phyloP scores from a whole-genome alignment of 1,140 invertebrate species.

The Bombus superbus region DNA sequence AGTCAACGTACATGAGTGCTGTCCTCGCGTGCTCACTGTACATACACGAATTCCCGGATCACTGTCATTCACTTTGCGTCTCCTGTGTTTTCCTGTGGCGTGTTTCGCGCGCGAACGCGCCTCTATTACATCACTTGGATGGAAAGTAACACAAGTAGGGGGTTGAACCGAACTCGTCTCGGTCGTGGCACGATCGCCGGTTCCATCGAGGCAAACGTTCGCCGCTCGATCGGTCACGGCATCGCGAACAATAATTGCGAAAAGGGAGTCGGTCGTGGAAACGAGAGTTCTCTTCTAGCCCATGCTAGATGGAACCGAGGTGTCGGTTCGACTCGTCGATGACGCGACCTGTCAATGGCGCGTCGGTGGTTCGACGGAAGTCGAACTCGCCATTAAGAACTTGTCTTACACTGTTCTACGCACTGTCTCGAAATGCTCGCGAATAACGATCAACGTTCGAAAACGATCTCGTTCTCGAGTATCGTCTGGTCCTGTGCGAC shows the following conservation, averaged over 20 bases:
- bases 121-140: neutral
- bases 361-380: too few species aligned
- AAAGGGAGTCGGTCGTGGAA: neutral
- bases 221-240: neutral
- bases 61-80: slow-evolving; percentile 51
- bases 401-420: too few species aligned
- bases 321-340: neutral
- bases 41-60: slow-evolving; percentile 67
- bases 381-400: too few species aligned
- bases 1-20: slow-evolving; percentile 81
- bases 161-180: neutral
- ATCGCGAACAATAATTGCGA: neutral
- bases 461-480: neutral
- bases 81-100: neutral
- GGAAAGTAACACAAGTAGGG: neutral
- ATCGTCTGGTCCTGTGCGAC: neutral
- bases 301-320: neutral
- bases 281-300: neutral
- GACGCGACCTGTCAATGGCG: neutral
- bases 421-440: too few species aligned
- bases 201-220: neutral
- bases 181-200: too few species aligned
- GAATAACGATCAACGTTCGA: neutral
- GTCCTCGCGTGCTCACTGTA: slow-evolving; percentile 69
- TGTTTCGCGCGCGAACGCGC: too few species aligned